Evolutionary conservation across 2,113 vertebrate species (phyloP), one percentile per base, ranked within the genome.

Genomic region (Lathamus discolor): DNA sequence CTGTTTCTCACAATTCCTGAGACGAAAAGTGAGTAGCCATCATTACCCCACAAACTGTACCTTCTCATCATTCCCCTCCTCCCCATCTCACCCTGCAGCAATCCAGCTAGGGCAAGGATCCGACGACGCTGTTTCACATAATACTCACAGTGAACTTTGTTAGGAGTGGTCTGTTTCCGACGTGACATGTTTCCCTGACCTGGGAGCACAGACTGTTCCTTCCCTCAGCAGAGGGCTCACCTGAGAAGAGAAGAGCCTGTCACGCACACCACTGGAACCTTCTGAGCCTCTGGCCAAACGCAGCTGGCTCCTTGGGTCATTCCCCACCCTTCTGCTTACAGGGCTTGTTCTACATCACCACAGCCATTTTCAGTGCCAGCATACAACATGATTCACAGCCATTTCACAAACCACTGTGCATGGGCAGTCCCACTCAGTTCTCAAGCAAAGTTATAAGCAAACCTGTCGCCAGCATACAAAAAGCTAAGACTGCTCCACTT

Each of bases 71-170:
- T 3, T 48, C 29, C 76, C 81, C 57, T 55, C 77, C 87, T 84
- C 75, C 78, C 91, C 17, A 0, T 37, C 63, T 87, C 67, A n/a
- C 89, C 80, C 63, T 72, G 74, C 59, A 62, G 39, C 69, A 88
- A 43, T 12, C n/a, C 78, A 49, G 51, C 43, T 51, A 52, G 10
- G 81, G 39, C 62, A 74, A 75, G 49, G 20, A 54, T 46, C 35
- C 92, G 64, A 55, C 12, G 10, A 3, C 3, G 14, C 83, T 75
- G 52, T 5, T 16, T 39, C 61, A 88, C 29, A 17, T 18, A 9
- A 87, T 98, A 98, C 98, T 98, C 97, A 98, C 98, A 98, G 96
- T 97, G 98, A 97, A 98, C 98, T 98, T 98, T 98, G 96, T 98
- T 98, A 96, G 98, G 98, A 98, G 98, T 98, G 93, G 98, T 98